These are phyloP conservation scores for Hanleya hanleyi DNA, from an alignment of 2,888 invertebrate genomes.

Conservation along the genomic window DNA sequence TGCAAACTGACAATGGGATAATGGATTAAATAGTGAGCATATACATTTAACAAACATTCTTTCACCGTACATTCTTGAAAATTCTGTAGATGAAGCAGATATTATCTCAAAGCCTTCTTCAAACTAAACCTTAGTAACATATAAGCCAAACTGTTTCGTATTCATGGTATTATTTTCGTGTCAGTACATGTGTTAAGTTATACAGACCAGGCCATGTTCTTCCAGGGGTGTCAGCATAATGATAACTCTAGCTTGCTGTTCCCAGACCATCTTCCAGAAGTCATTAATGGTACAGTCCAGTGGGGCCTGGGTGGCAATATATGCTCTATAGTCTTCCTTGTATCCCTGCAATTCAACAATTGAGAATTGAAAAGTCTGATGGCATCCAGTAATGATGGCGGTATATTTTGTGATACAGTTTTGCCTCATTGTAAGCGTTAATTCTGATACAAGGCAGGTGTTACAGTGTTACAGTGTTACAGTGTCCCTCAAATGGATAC, in stretches of 20 bases:
- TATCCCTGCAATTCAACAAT: conserved; percentile 81
- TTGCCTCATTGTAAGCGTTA: too few relatives aligned
- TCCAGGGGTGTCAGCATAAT: conserved; percentile 93
- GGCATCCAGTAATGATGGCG: too few relatives aligned
- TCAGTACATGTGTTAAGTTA: not conserved
- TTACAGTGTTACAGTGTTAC: too few relatives aligned
- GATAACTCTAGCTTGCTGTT: conserved; percentile 90
- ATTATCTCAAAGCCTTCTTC: not conserved
- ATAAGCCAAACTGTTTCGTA: too few relatives aligned
- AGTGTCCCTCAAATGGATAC: too few relatives aligned
- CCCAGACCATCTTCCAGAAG: conserved; percentile 98
- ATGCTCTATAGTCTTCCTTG: conserved; percentile 86
- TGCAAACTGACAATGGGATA: too few relatives aligned
- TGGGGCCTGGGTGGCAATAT: conserved; percentile 95
- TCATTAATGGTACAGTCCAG: conserved; percentile 86
- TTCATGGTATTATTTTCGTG: not conserved
- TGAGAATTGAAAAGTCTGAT: too few relatives aligned
- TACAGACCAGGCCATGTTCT: conserved; percentile 87
- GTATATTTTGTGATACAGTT: too few relatives aligned
- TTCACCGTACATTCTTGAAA: not conserved
- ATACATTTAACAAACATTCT: too few relatives aligned
- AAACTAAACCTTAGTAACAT: not conserved
- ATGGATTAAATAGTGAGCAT: too few relatives aligned
- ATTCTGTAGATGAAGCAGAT: not conserved
- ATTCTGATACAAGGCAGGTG: too few relatives aligned